Evolutionary conservation across 2,797 vertebrate species (phyloP).

Genomic region (Chaetodon trifasciatus): DNA sequence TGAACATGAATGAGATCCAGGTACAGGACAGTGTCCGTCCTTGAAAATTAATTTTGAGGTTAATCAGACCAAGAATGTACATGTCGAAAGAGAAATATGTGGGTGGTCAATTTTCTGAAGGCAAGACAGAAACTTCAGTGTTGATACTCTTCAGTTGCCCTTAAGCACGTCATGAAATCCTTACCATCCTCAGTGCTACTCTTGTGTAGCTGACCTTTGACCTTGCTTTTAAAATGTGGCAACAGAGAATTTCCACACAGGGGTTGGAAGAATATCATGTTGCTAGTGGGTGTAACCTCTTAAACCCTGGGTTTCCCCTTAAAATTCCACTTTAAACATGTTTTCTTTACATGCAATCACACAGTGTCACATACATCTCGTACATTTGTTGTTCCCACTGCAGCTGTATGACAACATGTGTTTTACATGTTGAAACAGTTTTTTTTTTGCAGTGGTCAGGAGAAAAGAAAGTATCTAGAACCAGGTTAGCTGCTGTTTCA

Average conservation of each 20-base stretch:
- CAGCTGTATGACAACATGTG: background rate
- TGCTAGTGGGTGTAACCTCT: slow-evolving; percentile 7
- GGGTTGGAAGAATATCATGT: slow-evolving; percentile 2
- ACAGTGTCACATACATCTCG: background rate
- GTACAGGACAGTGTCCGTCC: slow-evolving; percentile 71
- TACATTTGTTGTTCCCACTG: background rate
- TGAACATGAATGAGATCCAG: slow-evolving; percentile 98
- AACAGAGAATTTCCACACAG: background rate
- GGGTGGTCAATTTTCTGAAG: slow-evolving; percentile 9
- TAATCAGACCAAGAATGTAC: background rate
- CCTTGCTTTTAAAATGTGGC: slow-evolving; percentile 17
- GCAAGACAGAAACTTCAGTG: background rate
- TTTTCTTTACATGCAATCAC: background rate
- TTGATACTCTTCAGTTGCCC: background rate
- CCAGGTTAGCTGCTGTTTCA: background rate
- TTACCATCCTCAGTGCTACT: background rate
- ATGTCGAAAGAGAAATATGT: background rate
- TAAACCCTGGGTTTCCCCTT: background rate
- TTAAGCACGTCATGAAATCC: slow-evolving; percentile 5
- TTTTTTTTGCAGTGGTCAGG: background rate
- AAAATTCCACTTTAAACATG: background rate
- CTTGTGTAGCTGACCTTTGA: slow-evolving; percentile 35
- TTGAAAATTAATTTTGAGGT: background rate
- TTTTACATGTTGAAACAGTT: no score
- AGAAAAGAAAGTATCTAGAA: background rate